Evolutionary conservation across 2,888 invertebrate species (phyloP).

Genomic region (Tetropium fuscum): DNA sequence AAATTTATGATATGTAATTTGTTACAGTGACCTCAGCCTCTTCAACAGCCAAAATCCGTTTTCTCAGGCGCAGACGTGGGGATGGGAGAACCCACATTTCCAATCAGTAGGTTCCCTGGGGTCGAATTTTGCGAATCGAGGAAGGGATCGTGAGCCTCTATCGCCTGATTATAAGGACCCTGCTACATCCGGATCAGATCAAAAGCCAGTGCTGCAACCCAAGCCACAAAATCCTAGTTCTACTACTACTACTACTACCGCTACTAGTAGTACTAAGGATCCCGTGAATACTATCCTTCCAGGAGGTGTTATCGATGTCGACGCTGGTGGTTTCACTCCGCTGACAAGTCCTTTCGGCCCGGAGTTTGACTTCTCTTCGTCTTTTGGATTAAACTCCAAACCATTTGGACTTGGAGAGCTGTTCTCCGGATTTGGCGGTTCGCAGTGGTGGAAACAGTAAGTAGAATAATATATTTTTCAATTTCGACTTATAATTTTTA

Average conservation of each 20-base stretch:
- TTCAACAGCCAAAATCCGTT: constrained; percentile 36
- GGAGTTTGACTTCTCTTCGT: constrained; percentile 46
- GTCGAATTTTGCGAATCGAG: constrained; percentile 8
- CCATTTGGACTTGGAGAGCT: constrained; percentile 55
- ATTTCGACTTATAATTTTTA: background rate
- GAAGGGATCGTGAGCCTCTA: constrained; percentile 54
- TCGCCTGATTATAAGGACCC: constrained; percentile 57
- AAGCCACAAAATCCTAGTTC: constrained; percentile 4
- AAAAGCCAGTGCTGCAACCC: constrained; percentile 41
- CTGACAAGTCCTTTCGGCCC: constrained; percentile 42
- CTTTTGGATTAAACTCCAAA: constrained; percentile 37
- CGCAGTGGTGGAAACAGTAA: constrained; percentile 69
- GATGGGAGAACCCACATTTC: constrained; percentile 37
- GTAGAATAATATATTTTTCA: constrained; percentile 33
- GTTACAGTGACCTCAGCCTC: constrained; percentile 37
- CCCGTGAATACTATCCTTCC: constrained; percentile 22
- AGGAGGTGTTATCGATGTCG: constrained; percentile 35
- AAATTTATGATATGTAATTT: constrained; percentile 4
- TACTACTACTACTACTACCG: constrained; percentile 9
- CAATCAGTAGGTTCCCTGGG: constrained; percentile 27
- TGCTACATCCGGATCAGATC: constrained; percentile 40
- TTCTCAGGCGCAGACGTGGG: constrained; percentile 27
- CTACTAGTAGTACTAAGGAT: no score
- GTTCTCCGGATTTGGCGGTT: constrained; percentile 50
- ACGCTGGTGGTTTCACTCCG: constrained; percentile 39